Evolutionary conservation across 1,140 invertebrate species (phyloP).

Genomic region (Trissolcus basalis): DNA sequence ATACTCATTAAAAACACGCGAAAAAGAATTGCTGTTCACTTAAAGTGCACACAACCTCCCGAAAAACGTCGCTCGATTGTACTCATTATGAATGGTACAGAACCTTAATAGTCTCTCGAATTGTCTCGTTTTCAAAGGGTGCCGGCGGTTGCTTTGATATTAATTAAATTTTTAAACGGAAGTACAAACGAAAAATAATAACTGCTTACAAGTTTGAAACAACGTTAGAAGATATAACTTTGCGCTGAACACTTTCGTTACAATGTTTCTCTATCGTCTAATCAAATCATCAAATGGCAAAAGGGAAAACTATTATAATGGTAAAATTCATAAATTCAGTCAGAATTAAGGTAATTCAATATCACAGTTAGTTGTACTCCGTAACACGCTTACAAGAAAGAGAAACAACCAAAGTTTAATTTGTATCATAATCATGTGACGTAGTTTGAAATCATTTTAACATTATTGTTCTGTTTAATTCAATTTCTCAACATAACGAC

Average conservation of each 20-base stretch:
- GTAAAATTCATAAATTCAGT: conserved; percentile 6
- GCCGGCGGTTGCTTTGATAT: too few species aligned
- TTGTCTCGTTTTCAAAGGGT: too few species aligned
- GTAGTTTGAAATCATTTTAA: conserved; percentile 17
- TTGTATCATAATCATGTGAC: conserved; percentile 7
- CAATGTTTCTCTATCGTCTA: too few species aligned
- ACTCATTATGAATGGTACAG: background rate
- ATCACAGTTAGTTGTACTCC: conserved; percentile 13
- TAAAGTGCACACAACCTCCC: background rate
- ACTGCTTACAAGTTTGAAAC: too few species aligned
- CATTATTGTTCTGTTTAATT: conserved; percentile 18
- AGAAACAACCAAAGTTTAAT: conserved; percentile 32
- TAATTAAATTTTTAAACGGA: too few species aligned
- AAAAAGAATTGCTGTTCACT: conserved; percentile 21
- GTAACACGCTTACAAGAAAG: conserved; percentile 29
- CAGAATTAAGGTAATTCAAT: conserved; percentile 17
- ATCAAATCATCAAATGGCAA: background rate
- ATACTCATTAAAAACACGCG: conserved; percentile 16
- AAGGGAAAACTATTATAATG: too few species aligned
- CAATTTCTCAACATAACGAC: conserved; percentile 4
- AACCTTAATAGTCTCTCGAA: conserved; percentile 9
- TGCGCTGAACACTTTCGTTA: too few species aligned
- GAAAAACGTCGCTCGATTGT: conserved; percentile 15
- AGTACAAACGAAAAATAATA: too few species aligned
- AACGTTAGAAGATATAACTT: too few species aligned